Conservation (phyloP, 1,140 invertebrate genomes). For the Oedothorax gibbosus region DNA sequence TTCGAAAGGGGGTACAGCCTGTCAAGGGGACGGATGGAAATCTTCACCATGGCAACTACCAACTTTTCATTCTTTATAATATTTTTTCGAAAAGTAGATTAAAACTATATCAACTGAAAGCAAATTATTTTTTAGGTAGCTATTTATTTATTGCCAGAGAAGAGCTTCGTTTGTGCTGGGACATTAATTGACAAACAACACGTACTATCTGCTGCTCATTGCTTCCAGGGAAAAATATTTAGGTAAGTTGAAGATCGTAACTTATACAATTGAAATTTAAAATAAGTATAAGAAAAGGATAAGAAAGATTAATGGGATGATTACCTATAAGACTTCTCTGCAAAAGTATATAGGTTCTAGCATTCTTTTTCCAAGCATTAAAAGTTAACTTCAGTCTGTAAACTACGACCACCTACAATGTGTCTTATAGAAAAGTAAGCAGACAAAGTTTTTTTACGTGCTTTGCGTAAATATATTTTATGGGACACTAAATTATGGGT, state of each 20-base stretch:
- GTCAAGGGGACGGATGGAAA: not conserved
- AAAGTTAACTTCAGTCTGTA: too few species aligned
- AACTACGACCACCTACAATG: too few species aligned
- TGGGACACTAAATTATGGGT: too few species aligned
- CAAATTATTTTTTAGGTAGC: not conserved
- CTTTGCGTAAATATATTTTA: too few species aligned
- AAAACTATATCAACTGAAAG: not conserved
- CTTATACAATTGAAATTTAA: not conserved
- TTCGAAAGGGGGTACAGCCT: not conserved
- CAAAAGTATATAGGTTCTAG: too few species aligned
- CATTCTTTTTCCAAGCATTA: too few species aligned
- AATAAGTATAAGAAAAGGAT: not conserved
- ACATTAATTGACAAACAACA: constrained; percentile 11
- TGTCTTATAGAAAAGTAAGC: too few species aligned
- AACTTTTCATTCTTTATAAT: too few species aligned
- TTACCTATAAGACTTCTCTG: too few species aligned
- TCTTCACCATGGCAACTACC: not conserved
- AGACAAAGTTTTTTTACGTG: too few species aligned
- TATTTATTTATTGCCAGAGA: not conserved
- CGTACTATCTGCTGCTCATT: constrained; percentile 29
- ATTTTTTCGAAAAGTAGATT: not conserved
- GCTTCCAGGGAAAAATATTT: not conserved
- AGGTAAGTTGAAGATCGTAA: not conserved
- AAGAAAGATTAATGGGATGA: too few species aligned
- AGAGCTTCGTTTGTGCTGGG: constrained; percentile 16